Base-by-base conservation (phyloP, 2,888 invertebrate genomes). In the Macrophya alboannulata region DNA sequence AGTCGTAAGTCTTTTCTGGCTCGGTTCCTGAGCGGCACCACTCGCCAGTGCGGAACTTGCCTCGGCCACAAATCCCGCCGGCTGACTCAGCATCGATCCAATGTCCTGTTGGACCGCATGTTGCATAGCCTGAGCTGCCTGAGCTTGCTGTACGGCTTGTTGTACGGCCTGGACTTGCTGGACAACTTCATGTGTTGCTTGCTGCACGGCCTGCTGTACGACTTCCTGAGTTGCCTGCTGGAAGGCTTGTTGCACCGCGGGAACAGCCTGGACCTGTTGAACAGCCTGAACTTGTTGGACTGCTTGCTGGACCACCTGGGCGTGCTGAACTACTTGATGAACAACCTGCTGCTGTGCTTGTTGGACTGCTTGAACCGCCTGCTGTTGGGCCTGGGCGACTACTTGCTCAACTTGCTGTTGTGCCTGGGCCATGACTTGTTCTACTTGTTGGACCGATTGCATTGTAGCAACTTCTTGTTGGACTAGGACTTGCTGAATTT, bases 101-200 rank as follows among this genome's bases (percentile, higher is more conserved):
- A 93, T 93, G 76, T 93, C 93, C 86, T 93, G 93, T n/a, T 93
- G 93, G 1, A 93, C 93, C 0, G 93, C 93, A 21, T 93, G 93
- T 51, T 93, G 93, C 92, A 93, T 92, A 0, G 91, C 93, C 77
- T 93, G 93, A 0, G 93, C 93, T 0, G 93, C 93, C 86, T 93
- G 93, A 0, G 92, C 93, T 31, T 93, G 93, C 51, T 93, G 93
- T 4, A 93, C 93, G 0, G 93, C 93, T 79, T 93, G 93, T 71
- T 93, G 93, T 4, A 93, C 93, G 1, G 92, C 91, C 85, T 93
- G 93, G 0, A 93, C 93, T 85, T 92, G 92, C 71, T 92, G 92
- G 10, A 92, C 92, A 9, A 91, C 92, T 83, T 92, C 92, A 48
- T 93, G 92, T 4, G 93, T 93, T 0, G 93, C 93, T 74, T 93